Percentiles rank a stretch among this genome's conserved stretches.
Conservation (phyloP, 2,797 vertebrate species). For the Pelodytes ibericus region DNA sequence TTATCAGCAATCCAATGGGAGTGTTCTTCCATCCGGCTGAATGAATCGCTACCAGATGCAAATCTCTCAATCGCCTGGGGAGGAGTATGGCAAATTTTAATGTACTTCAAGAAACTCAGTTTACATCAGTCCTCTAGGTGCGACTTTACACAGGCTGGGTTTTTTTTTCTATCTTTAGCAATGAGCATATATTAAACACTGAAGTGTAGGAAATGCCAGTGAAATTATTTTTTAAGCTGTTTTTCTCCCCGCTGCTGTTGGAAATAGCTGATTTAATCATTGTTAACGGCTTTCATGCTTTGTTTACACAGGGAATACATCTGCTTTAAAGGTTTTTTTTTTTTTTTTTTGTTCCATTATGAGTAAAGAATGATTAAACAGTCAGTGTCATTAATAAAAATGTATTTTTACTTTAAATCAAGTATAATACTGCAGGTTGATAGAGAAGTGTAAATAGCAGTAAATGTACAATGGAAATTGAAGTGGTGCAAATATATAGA, state of each 20-base stretch:
- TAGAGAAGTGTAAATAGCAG: no score
- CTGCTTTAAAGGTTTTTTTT: background rate
- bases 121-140: slow-evolving; percentile 89
- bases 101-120: slow-evolving; percentile 99
- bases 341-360: background rate
- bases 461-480: no score
- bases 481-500: no score
- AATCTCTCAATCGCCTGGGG: slow-evolving; percentile 90
- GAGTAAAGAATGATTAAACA: background rate
- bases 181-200: slow-evolving; percentile 82
- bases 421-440: no score
- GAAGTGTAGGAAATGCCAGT: slow-evolving; percentile 68
- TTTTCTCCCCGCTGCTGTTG: slow-evolving; percentile 73
- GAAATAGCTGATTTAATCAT: slow-evolving; percentile 33
- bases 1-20: slow-evolving; percentile 88
- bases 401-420: no score
- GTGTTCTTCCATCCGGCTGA: slow-evolving; percentile 88
- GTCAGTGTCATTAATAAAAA: no score
- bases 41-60: slow-evolving; percentile 95
- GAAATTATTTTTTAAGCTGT: slow-evolving; percentile 51
- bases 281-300: slow-evolving; percentile 6
- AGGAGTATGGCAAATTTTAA: slow-evolving; percentile 96
- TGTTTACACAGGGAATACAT: slow-evolving; percentile 1
- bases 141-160: slow-evolving; percentile 89
- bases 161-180: slow-evolving; percentile 74